Evolutionary conservation across 2,113 vertebrate species (phyloP), one percentile per base, ranked within the genome.

Genomic region (Pleuronectes platessa): DNA sequence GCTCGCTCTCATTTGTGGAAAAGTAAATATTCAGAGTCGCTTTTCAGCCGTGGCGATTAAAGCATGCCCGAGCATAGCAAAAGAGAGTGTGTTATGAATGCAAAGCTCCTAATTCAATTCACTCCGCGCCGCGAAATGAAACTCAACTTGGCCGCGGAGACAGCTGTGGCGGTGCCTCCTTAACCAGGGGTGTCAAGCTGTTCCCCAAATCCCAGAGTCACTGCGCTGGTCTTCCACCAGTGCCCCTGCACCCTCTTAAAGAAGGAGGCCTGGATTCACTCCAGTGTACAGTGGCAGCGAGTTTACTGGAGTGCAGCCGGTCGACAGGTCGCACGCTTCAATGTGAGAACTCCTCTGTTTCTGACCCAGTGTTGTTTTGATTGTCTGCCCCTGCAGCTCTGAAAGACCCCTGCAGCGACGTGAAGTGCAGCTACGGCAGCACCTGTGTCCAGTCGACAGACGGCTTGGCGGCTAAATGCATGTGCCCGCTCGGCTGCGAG

Each of bases 351-450:
- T 63, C 51, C 67, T 63, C 35, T 51, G 35, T 63, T 61, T 67
- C 67, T 59, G 24, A 66, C 60, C 70, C 61, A 86, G 56, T 26
- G 27, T 67, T 51, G 21, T 71, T 20, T 78, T 70, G 11, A 11
- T 81, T 81, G 51, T 71, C 1, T 74, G 8, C 61, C 37, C 58
- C 67, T 27, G 0, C 91, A 99, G 97, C 96, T 75, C 93, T 95
- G 83, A 96, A 95, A 86, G 97, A 99, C 87, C 97, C 98, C 15
- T 99, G 98, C 12, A 60, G 91, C 0, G 95, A 96, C 3, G 96
- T 98, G 89, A 94, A 80, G 61, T 99, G 98, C 93, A 96, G 96
- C 82, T 99, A 96, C 0, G 98, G 98, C 92, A 99, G 98, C 92
- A 97, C 96, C 20, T 99, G 98, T 0, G 91, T 94, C 2, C 96